phyloP scores from a whole-genome alignment of 2,888 invertebrate genomes.

The Meliscaeva auricollis region DNA sequence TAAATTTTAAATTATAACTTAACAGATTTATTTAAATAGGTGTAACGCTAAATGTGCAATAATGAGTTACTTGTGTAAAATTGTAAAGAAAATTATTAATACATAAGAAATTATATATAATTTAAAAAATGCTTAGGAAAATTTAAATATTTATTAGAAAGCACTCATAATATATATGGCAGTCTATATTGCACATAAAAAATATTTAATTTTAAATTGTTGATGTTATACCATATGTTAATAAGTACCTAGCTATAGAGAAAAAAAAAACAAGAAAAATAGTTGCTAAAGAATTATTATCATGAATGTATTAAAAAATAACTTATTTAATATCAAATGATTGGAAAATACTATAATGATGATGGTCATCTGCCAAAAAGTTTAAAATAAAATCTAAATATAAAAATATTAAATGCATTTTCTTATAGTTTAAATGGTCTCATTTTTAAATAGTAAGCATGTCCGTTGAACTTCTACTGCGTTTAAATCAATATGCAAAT shows the following conservation, averaged over 20 bases:
- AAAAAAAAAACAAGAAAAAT: conserved; percentile 43
- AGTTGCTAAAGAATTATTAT: conserved; percentile 46
- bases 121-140: conserved; percentile 52
- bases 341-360: conserved; percentile 31
- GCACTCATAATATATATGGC: conserved; percentile 47
- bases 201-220: conserved; percentile 60
- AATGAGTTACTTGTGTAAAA: conserved; percentile 52
- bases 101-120: conserved; percentile 35
- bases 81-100: conserved; percentile 42
- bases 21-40: conserved; percentile 29
- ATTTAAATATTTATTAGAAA: conserved; percentile 62
- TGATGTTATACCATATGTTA: conserved; percentile 69
- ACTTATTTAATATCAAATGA: conserved; percentile 48
- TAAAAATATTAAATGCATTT: conserved; percentile 9
- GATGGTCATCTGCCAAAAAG: conserved; percentile 50
- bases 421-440: background rate
- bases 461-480: no score
- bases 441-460: no score
- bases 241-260: conserved; percentile 55
- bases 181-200: conserved; percentile 55
- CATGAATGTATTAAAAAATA: conserved; percentile 37
- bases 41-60: conserved; percentile 69
- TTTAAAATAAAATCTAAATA: conserved; percentile 43
- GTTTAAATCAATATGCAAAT: no score
- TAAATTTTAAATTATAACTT: conserved; percentile 24